These are phyloP conservation scores for Nudaria mundana DNA, from an alignment of 2,888 invertebrate species.

Conservation along the genomic window DNA sequence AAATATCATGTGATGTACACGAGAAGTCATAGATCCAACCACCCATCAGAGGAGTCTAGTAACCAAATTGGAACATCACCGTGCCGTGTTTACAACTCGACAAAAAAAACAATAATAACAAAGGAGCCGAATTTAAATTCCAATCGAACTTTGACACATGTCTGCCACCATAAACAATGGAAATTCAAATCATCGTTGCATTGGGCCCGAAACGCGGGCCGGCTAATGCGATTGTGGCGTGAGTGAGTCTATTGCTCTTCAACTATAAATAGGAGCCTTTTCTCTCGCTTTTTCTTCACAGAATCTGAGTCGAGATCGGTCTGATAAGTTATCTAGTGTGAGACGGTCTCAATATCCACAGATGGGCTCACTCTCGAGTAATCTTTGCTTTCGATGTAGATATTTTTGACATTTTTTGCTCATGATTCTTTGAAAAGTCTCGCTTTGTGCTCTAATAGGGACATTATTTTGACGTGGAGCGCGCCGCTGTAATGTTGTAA, in stretches of 20 bases:
- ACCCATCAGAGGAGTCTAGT: constrained; percentile 62
- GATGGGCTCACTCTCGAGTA: constrained; percentile 76
- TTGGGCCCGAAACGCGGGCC: constrained; percentile 48
- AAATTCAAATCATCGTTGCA: constrained; percentile 78
- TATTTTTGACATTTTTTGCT: constrained; percentile 76
- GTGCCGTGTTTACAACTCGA: constrained; percentile 78
- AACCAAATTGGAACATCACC: constrained; percentile 80
- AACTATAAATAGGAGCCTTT: constrained; percentile 78
- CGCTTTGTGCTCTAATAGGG: constrained; percentile 77
- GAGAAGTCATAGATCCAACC: constrained; percentile 73
- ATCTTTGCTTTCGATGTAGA: constrained; percentile 63
- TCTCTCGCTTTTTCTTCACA: constrained; percentile 78
- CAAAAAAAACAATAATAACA: constrained; percentile 75
- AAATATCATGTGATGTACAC: constrained; percentile 61
- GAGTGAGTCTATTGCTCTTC: constrained; percentile 66
- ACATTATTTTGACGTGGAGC: constrained; percentile 79
- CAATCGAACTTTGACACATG: constrained; percentile 82
- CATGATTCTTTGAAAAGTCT: constrained; percentile 70
- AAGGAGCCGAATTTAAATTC: constrained; percentile 81
- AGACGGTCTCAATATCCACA: constrained; percentile 80
- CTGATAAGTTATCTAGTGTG: constrained; percentile 76
- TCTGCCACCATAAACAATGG: constrained; percentile 82
- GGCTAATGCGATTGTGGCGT: constrained; percentile 76
- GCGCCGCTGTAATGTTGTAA: constrained; percentile 72
- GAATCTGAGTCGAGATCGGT: constrained; percentile 75